Evolutionary conservation across 92 coral and sea anemone species (phyloP), one percentile per base, ranked within the genome.

Genomic region (Pocillopora meandrina): DNA sequence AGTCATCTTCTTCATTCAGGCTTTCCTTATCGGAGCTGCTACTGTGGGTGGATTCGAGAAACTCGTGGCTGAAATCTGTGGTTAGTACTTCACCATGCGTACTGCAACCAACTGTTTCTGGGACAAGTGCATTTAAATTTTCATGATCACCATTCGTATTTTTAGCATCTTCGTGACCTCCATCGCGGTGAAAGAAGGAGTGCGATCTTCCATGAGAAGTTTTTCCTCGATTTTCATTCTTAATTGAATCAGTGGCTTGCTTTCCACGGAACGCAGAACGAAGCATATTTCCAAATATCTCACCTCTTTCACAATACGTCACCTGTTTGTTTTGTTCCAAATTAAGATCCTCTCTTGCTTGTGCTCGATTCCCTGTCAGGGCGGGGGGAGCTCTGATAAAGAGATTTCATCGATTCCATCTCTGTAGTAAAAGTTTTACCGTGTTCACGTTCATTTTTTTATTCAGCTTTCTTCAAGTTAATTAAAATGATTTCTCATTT

Each of bases 261-360:
- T 77, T 91, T 57, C 87, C 87, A 42, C 94, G 94, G 71, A 91
- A 91, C 33, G 92, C 89, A 15, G 94, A 83, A 7, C 94, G 86
- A 33, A 91, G 89, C 94, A 91, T 91, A 36, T 13, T 77, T 12
- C 3, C 17, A 23, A 56, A 5, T n/a, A 1, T 9, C 34, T 49
- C 65, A 17, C 33, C 12, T 65, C 33, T 61, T 55, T 55, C 18
- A 3, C 36, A 33, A 69, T 26, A 73, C 77, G 61, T 73, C 59
- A 49, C 21, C 26, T 36, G 20, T 33, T 67, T 67, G 72, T 67
- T 67, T 67, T 67, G 72, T 31, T 67, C 72, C 16, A 69, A 15
- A 34, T 69, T 18, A 69, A 69, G 55, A 26, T 69, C 73, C 73
- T 19, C 9, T 19, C 31, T 1, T 23, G 10, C 61, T 42, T 72